Base-by-base conservation (phyloP, 1,140 invertebrate species). In the Orius insidiosus region DNA sequence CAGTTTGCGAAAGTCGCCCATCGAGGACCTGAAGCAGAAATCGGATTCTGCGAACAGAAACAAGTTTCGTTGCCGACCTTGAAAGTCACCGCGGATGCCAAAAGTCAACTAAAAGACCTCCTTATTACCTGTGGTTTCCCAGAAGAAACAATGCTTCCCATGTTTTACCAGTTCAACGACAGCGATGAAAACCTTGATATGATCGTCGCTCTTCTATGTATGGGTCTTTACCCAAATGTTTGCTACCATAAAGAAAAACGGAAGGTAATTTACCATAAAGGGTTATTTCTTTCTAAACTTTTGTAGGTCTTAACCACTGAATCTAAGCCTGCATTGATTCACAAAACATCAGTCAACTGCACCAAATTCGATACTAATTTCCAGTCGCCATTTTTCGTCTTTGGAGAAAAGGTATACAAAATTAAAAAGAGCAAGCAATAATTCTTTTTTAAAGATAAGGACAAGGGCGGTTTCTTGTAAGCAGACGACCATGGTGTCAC, bases 281-380 rank as follows among this genome's bases (percentile, higher is more conserved):
- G n/a, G n/a, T n/a, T n/a, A n/a, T n/a, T n/a, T n/a, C n/a, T n/a
- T n/a, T n/a, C n/a, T n/a, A n/a, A n/a, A n/a, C n/a, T n/a, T n/a
- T n/a, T n/a, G n/a, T n/a, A n/a, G n/a, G 89, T 98, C 8, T 66
- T 95, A 11, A 98, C 94, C 3, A 88, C 87, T 0, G 94, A 97
- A 68, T 85, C 85, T 14, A 94, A 90, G 62, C 76, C 80, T 3
- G 94, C 93, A 0, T 63, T 98, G 0, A 83, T 98, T 43, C 89
- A 96, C 63, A 98, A 97, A 62, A 89, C 89, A 0, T 98, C 93
- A 1, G 89, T 98, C 1, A 96, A 96, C 65, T 95, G 90, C 61
- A 83, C 75, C 52, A 88, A 85, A 59, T 68, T 74, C 46, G 80
- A 84, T 38, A 73, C 87, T 45, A 72, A 71, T 46, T 97, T 96